phyloP scores from a whole-genome alignment of 2,797 vertebrate genomes.

The Pterois miles region DNA sequence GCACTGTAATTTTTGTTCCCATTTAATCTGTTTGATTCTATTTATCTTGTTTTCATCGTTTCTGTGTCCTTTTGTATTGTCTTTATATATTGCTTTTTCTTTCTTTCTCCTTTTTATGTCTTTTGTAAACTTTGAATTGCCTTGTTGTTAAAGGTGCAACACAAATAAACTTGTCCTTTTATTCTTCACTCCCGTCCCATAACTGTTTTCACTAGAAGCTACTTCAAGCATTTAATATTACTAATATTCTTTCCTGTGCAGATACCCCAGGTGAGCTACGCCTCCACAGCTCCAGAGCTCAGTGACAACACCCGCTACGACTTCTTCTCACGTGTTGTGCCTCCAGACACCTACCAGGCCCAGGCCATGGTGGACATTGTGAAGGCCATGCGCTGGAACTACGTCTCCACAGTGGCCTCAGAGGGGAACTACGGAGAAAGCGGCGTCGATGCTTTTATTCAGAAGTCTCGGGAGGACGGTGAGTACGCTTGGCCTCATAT shows the following conservation, averaged over 20 bases:
- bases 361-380: slow-evolving; percentile 98
- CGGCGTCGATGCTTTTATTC: slow-evolving; percentile 95
- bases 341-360: slow-evolving; percentile 95
- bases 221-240: not conserved
- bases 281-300: slow-evolving; percentile 94
- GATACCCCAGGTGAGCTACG: slow-evolving; percentile 98
- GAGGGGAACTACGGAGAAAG: slow-evolving; percentile 97
- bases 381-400: slow-evolving; percentile 95
- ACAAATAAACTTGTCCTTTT: not conserved
- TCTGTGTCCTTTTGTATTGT: not conserved
- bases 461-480: slow-evolving; percentile 96
- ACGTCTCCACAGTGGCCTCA: slow-evolving; percentile 94
- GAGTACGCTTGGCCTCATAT: slow-evolving; percentile 67
- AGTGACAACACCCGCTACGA: slow-evolving; percentile 97
- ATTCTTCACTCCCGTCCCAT: not conserved
- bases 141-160: not conserved
- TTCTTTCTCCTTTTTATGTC: slow-evolving; percentile 3
- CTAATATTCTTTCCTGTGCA: slow-evolving; percentile 36
- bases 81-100: not conserved
- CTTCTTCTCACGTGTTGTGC: slow-evolving; percentile 96
- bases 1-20: not conserved
- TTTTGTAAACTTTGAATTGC: slow-evolving; percentile 2
- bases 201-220: not conserved
- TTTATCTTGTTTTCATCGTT: not conserved
- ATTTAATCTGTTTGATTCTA: not conserved